A percentile compares a stretch with the other conserved stretches of the same genome.
These are phyloP conservation scores for Cheilosia vernalis DNA, from an alignment of 2,888 invertebrate species.

Conservation along the genomic window DNA sequence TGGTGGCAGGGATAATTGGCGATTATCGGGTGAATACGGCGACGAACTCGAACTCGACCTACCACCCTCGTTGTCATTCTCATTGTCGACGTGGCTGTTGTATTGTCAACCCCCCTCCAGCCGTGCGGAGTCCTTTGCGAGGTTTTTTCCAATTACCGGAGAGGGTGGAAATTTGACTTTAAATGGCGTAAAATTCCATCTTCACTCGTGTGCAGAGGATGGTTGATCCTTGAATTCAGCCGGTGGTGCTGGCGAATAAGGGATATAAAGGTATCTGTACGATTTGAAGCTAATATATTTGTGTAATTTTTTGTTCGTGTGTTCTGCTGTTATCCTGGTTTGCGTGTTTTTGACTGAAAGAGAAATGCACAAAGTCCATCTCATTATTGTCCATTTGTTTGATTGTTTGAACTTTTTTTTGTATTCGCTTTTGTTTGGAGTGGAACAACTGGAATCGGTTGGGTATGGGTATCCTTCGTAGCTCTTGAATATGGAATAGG, in stretches of 20 bases:
- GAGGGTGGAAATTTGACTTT: slow-evolving; percentile 72
- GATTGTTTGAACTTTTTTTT: slow-evolving; percentile 65
- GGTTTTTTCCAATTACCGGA: slow-evolving; percentile 41
- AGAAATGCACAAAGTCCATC: slow-evolving; percentile 70
- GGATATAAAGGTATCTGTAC: slow-evolving; percentile 10
- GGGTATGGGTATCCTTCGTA: slow-evolving; percentile 1
- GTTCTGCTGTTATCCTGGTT: slow-evolving; percentile 1
- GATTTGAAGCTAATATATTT: slow-evolving; percentile 28
- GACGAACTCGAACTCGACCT: slow-evolving; percentile 75
- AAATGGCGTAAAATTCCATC: slow-evolving; percentile 67
- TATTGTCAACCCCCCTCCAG: slow-evolving; percentile 47
- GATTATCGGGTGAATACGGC: slow-evolving; percentile 75
- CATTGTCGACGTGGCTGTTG: slow-evolving; percentile 37
- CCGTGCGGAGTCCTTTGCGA: slow-evolving; percentile 17
- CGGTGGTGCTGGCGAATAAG: background rate
- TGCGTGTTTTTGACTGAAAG: slow-evolving; percentile 4
- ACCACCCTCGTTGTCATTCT: slow-evolving; percentile 65
- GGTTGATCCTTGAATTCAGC: slow-evolving; percentile 1
- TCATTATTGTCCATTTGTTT: slow-evolving; percentile 74
- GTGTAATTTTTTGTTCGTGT: slow-evolving; percentile 56
- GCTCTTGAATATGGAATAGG: slow-evolving; percentile 55
- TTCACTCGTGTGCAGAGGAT: background rate
- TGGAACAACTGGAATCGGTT: background rate
- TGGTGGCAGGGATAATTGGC: slow-evolving; percentile 72
- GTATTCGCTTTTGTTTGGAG: background rate